Base-by-base conservation (phyloP, 2,888 invertebrate species). In the Andricus curvator region DNA sequence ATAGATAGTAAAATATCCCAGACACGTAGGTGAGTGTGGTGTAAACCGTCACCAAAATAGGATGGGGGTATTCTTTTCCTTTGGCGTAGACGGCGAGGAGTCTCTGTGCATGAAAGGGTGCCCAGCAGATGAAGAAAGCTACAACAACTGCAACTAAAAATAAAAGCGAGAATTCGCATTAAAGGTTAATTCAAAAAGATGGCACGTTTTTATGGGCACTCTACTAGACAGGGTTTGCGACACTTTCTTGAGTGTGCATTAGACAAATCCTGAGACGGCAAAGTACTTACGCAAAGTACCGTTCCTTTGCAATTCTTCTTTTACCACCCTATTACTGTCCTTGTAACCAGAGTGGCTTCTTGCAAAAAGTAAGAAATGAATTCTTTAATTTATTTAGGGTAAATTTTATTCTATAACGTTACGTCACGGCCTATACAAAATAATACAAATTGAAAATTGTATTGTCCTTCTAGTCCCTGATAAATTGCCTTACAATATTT, bases 101-200 rank as follows among this genome's bases (percentile, higher is more conserved):
- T 78, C 98, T 94, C 92, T 98, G 98, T 17, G 97, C 96, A 93
- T 98, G 98, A 93, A 98, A 98, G 1, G 98, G 98, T 8, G 97
- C 97, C 97, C 97, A 97, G 92, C 97, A 98, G 82, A 97, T 94
- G 93, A 97, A 96, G 93, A 92, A 94, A 11, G 97, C 97, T 90
- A 97, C 96, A 85, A 97, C 97, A 84, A 98, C 96, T 83, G 97
- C 97, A 93, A 98, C 98, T 95, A 77, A 66, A 78, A 11, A 74
- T 15, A 48, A 68, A 78, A 11, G 60, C 67, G 44, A 77, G 20
- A 20, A 51, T 51, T n/a, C 29, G 1, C 29, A n/a, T n/a, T 29
- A 33, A 33, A 56, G 9, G 5, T 20, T n/a, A n/a, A 56, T 20
- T 56, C 56, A 56, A 56, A 56, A n/a, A 56, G n/a, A 56, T 9